A percentile compares a stretch with the other conserved stretches of the same genome.
Evolutionary conservation across 1,140 invertebrate species (phyloP).

Genomic region (Diachasmimorpha longicaudata): DNA sequence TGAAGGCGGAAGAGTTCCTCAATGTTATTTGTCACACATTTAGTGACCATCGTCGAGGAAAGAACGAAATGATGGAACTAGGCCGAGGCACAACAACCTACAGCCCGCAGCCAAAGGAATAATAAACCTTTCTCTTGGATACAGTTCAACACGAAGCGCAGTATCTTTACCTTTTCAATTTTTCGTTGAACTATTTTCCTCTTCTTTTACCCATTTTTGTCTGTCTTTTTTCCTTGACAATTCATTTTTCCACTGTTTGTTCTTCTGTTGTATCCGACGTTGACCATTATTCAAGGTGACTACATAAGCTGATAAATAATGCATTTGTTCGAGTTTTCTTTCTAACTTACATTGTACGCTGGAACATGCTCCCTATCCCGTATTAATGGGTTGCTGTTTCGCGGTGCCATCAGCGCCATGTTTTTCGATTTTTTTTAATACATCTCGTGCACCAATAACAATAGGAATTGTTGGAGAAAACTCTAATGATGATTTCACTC

Average conservation of each 20-base stretch:
- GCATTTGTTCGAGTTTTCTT: neutral
- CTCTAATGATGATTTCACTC: neutral
- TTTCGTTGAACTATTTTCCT: neutral
- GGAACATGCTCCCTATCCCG: constrained; percentile 68
- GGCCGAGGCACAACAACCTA: constrained; percentile 3
- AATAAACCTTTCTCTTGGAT: constrained; percentile 8
- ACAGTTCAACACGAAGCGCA: neutral
- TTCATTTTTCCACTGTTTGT: neutral
- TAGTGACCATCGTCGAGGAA: neutral
- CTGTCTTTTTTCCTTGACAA: neutral
- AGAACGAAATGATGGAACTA: neutral
- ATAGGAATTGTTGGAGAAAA: neutral
- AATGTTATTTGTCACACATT: neutral
- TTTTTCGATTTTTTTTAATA: constrained; percentile 25
- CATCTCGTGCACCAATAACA: neutral
- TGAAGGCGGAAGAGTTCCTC: neutral
- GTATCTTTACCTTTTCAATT: neutral
- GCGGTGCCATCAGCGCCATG: constrained; percentile 62
- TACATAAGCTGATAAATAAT: neutral
- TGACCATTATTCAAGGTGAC: neutral
- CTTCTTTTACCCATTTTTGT: neutral
- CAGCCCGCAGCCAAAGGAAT: neutral
- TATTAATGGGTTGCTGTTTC: constrained; percentile 64
- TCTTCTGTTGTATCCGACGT: too few relatives aligned
- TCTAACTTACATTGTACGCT: constrained; percentile 66